A percentile compares a stretch with the other conserved stretches of the same genome.
phyloP scores from a whole-genome alignment of 1,140 invertebrate genomes.

The Plodia interpunctella region DNA sequence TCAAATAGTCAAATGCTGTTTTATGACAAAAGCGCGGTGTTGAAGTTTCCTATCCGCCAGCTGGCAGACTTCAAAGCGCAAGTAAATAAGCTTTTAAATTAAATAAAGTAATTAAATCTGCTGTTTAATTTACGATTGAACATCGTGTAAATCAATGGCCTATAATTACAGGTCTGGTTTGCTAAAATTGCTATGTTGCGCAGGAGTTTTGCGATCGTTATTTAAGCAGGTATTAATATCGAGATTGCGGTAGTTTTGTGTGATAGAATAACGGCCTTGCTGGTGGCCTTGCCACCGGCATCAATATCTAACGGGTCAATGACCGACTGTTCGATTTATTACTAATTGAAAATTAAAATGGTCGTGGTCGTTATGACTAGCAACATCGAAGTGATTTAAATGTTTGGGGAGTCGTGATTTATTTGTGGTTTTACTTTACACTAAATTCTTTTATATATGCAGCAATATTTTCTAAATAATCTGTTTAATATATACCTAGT shows the following conservation, averaged over 20 bases:
- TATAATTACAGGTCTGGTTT: constrained; percentile 3
- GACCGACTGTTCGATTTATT: constrained; percentile 24
- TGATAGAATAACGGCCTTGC: constrained; percentile 37
- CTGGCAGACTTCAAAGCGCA: not conserved
- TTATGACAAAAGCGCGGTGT: too few relatives aligned
- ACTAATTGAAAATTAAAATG: constrained; percentile 24
- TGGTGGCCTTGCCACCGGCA: constrained; percentile 35
- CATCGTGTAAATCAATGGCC: not conserved
- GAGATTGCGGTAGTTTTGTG: constrained; percentile 15
- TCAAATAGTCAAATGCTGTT: not conserved
- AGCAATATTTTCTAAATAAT: too few relatives aligned
- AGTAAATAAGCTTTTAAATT: not conserved
- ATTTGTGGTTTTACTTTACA: too few relatives aligned
- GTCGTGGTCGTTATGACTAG: not conserved
- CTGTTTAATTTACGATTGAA: not conserved
- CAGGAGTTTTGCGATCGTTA: constrained; percentile 6
- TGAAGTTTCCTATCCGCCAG: too few relatives aligned
- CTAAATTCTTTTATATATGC: too few relatives aligned
- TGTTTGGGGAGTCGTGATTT: not conserved
- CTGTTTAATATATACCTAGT: too few relatives aligned
- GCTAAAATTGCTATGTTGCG: not conserved
- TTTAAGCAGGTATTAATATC: constrained; percentile 17
- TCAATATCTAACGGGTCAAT: constrained; percentile 23
- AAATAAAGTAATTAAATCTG: not conserved
- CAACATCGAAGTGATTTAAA: not conserved